phyloP scores from a whole-genome alignment of 2,888 invertebrate genomes.

The Drosophila pseudotakahashii region DNA sequence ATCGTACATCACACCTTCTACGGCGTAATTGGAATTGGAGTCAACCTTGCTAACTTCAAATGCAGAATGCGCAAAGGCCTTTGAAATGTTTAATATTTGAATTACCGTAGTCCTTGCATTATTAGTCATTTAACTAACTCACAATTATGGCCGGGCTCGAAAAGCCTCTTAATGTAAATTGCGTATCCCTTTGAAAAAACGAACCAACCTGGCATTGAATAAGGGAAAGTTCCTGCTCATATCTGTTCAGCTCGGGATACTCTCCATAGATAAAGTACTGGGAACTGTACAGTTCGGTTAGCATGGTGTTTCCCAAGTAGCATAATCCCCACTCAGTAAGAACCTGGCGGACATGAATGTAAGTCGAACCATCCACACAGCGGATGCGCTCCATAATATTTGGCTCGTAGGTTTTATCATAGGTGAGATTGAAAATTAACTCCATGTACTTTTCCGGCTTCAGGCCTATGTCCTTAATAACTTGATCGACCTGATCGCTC shows the following conservation, averaged over 20 bases:
- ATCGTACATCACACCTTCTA: constrained; percentile 68
- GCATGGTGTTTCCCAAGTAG: constrained; percentile 76
- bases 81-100: not conserved
- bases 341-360: constrained; percentile 75
- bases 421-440: constrained; percentile 82
- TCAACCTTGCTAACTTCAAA: constrained; percentile 81
- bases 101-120: not conserved
- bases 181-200: constrained; percentile 76
- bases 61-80: constrained; percentile 81
- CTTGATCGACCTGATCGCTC: constrained; percentile 67
- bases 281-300: constrained; percentile 74
- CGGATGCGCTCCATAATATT: constrained; percentile 58
- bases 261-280: constrained; percentile 72
- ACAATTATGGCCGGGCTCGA: constrained; percentile 67
- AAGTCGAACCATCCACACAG: constrained; percentile 60
- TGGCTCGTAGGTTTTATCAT: constrained; percentile 63
- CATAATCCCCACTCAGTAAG: constrained; percentile 84
- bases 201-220: constrained; percentile 58
- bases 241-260: constrained; percentile 52
- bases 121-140: not conserved
- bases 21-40: constrained; percentile 68
- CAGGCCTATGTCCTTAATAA: constrained; percentile 64
- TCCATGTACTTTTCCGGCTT: constrained; percentile 81
- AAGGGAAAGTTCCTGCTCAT: constrained; percentile 16
- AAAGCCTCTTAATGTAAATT: constrained; percentile 78